Evolutionary conservation across 2,797 vertebrate genomes (phyloP), one percentile per base, ranked within the genome.

Genomic region (Poecilia wingei): DNA sequence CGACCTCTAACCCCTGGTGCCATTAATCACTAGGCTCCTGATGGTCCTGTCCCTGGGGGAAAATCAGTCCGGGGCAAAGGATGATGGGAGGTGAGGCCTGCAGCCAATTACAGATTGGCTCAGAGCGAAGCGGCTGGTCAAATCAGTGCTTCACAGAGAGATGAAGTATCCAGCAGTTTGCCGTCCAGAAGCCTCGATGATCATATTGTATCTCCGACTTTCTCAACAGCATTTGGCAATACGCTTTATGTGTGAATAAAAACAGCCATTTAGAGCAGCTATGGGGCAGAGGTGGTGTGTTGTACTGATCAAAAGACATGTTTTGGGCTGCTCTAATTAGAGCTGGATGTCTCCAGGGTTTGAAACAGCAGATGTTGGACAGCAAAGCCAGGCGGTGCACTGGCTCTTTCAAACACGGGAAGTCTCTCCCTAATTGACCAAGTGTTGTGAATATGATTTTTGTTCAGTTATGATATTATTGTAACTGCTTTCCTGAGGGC

Each of bases 11-110:
- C 97, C 97, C 94, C 71, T 0, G 45, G 43, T 94, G 96, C 96
- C 98, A 98, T 99, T 97, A 98, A 99, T 99, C 97, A 97, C 90
- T 91, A 90, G 84, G 94, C 97, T 97, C 95, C 96, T 98, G 97
- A 97, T 98, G 97, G 96, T 95, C 95, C 90, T 95, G 96, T 98
- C 98, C 96, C 97, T 96, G 94, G 96, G 97, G 88, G 90, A 92
- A 94, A 95, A 94, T 95, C 95, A 95, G 92, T 92, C 89, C 90
- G 33, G 93, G 93, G 94, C 93, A 95, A 94, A 94, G 94, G 93
- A 95, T 95, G 94, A 95, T 95, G 94, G 94, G 95, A 96, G 91
- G 88, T 95, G 94, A 94, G 95, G 92, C 91, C 92, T 91, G 94
- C 92, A 93, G 95, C 96, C 94, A 96, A 96, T 95, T 83, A 88